Evolutionary conservation across 2,797 vertebrate species (phyloP).

Genomic region (Rhincodon typus): DNA sequence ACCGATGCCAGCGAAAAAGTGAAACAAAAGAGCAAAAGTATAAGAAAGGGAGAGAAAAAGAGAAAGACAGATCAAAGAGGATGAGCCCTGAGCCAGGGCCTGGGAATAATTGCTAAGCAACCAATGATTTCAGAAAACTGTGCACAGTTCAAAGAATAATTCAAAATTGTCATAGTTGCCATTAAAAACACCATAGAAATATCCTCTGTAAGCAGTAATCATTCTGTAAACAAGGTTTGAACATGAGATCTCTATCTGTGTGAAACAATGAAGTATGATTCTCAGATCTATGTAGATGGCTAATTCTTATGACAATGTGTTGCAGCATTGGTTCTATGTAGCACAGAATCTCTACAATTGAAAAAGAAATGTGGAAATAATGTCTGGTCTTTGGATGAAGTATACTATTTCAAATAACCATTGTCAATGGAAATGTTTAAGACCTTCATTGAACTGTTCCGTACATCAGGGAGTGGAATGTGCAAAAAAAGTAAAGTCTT

Average conservation of each 20-base stretch:
- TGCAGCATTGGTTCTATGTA: not conserved
- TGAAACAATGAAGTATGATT: not conserved
- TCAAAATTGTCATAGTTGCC: not conserved
- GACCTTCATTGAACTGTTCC: not conserved
- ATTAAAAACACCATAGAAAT: not conserved
- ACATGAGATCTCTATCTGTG: not conserved
- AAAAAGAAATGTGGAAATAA: not conserved
- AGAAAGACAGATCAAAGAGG: too few relatives aligned
- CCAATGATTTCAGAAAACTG: not conserved
- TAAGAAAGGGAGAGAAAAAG: too few relatives aligned
- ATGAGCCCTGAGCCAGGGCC: too few relatives aligned
- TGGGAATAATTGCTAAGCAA: not conserved
- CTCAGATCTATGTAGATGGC: not conserved
- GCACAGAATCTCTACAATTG: not conserved
- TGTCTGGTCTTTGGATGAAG: not conserved
- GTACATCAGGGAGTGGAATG: not conserved
- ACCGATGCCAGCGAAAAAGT: too few relatives aligned
- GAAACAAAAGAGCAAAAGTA: too few relatives aligned
- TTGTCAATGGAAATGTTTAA: not conserved
- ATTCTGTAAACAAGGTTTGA: not conserved
- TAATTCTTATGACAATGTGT: not conserved
- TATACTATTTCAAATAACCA: not conserved
- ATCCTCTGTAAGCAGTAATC: not conserved
- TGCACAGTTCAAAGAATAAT: not conserved
- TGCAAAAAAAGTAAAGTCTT: not conserved